Evolutionary conservation across 2,113 vertebrate genomes (phyloP).

Genomic region (Porphyrio hochstetteri): DNA sequence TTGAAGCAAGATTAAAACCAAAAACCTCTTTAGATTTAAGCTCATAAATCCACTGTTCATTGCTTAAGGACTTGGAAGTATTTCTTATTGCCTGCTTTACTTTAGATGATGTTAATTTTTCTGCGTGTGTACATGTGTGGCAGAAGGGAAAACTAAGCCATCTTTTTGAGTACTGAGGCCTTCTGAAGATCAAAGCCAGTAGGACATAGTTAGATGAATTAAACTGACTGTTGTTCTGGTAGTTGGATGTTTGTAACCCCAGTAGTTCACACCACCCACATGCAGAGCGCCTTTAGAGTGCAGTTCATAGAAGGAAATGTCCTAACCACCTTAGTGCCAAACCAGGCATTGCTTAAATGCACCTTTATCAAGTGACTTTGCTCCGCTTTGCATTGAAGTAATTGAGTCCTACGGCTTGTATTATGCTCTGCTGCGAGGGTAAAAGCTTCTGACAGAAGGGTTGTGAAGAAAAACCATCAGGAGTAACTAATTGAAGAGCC

Average conservation of each 20-base stretch:
- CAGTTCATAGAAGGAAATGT: not conserved
- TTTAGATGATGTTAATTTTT: not conserved
- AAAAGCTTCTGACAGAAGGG: not conserved
- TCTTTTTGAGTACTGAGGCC: not conserved
- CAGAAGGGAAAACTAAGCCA: not conserved
- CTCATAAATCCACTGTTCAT: not conserved
- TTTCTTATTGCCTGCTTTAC: not conserved
- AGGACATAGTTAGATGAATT: not conserved
- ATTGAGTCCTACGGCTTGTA: not conserved
- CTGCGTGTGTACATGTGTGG: not conserved
- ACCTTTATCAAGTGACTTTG: not conserved
- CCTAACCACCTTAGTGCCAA: not conserved
- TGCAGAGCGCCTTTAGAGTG: not conserved
- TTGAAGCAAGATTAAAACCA: not conserved
- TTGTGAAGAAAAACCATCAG: not conserved
- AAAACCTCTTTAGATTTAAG: not conserved
- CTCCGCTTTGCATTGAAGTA: not conserved
- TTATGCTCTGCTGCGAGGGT: not conserved
- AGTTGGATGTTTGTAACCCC: not conserved
- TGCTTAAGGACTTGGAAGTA: not conserved
- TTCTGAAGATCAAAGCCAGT: constrained; percentile 2
- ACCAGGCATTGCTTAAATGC: not conserved
- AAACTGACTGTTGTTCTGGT: not conserved
- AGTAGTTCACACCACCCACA: not conserved
- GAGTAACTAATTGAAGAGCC: not conserved